phyloP scores from a whole-genome alignment of 1,140 invertebrate genomes.

The Zaprionus kolodkinae region DNA sequence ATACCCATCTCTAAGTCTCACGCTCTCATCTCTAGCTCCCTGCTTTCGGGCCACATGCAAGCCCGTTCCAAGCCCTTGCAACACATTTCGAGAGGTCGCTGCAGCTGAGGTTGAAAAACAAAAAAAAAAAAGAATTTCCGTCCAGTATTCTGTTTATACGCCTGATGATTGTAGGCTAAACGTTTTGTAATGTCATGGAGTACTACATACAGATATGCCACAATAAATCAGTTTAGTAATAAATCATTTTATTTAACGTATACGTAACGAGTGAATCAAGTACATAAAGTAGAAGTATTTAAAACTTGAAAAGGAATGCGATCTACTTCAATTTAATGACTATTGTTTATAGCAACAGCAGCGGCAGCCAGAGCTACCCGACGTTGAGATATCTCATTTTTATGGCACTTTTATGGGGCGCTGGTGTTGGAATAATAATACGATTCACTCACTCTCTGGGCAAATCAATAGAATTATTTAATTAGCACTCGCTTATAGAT shows the following conservation, averaged over 20 bases:
- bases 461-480: conserved; percentile 29
- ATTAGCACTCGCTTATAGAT: conserved; percentile 36
- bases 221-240: neutral
- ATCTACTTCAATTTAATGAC: conserved; percentile 1
- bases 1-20: neutral
- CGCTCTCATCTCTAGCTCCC: neutral
- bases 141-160: neutral
- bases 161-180: conserved; percentile 9
- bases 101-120: conserved; percentile 8
- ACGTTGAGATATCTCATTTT: neutral
- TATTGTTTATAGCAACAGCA: neutral
- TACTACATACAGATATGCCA: neutral
- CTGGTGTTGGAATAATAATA: conserved; percentile 7
- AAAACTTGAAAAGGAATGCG: neutral
- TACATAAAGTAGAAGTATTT: neutral
- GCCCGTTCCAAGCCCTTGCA: conserved; percentile 10
- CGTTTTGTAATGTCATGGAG: conserved; percentile 1
- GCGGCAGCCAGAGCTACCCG: too few relatives aligned
- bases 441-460: neutral
- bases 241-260: neutral
- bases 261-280: neutral
- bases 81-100: conserved; percentile 1
- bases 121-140: conserved; percentile 14
- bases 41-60: neutral
- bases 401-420: conserved; percentile 6